phyloP scores from a whole-genome alignment of 2,797 vertebrate genomes.

The Ptychobarbus kaznakovi region DNA sequence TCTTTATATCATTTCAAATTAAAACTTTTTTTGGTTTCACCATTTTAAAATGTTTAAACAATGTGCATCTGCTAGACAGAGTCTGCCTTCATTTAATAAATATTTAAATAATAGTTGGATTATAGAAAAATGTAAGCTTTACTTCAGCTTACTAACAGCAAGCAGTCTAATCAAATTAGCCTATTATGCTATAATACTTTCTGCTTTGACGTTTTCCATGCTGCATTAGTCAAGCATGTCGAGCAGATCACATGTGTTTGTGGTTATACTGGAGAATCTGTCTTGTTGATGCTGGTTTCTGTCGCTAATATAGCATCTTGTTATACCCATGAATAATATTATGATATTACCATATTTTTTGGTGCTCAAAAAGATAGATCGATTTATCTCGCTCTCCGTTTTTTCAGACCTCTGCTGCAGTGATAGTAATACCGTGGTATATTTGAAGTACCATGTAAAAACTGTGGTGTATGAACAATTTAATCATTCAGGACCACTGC shows the following conservation, averaged over 20 bases:
- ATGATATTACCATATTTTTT: background rate
- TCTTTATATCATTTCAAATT: background rate
- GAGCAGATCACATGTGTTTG: background rate
- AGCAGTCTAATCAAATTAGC: background rate
- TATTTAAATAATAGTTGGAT: background rate
- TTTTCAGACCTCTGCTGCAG: background rate
- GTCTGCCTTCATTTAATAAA: background rate
- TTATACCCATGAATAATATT: background rate
- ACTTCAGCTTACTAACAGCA: background rate
- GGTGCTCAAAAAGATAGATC: background rate
- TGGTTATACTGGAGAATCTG: background rate
- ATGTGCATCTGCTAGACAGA: background rate
- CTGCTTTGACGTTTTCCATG: background rate
- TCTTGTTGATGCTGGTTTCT: background rate
- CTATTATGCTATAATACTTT: background rate
- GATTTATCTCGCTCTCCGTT: background rate
- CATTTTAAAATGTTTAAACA: background rate
- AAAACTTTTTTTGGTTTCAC: background rate
- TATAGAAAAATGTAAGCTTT: background rate
- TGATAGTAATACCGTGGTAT: background rate
- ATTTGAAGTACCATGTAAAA: background rate
- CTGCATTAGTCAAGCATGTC: slow-evolving; percentile 12
- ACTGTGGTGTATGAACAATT: background rate
- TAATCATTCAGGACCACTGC: background rate
- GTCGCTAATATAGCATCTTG: background rate